Evolutionary conservation across 2,113 vertebrate genomes (phyloP).

Genomic region (Phylloscopus trochiloides): DNA sequence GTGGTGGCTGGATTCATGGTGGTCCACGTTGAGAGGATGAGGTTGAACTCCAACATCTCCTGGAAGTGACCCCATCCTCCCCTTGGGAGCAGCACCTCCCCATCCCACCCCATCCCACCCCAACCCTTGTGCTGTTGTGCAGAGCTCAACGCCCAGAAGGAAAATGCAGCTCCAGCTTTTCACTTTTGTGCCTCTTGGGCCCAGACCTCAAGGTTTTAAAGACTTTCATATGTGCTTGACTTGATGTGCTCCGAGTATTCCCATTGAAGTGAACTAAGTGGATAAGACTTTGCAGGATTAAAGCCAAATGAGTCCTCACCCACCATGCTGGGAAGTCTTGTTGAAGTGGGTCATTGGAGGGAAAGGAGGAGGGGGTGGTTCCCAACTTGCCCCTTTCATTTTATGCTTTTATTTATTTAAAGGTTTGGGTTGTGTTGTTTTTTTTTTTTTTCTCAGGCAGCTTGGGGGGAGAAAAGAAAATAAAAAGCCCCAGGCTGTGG

Average conservation of each 20-base stretch:
- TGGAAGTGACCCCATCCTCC: neutral
- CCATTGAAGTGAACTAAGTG: slow-evolving; percentile 52
- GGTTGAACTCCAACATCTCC: neutral
- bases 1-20: accelerated
- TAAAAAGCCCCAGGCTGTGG: slow-evolving; percentile 30
- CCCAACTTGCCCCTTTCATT: slow-evolving; percentile 22
- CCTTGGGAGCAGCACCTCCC: neutral
- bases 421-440: neutral
- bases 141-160: neutral
- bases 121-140: neutral
- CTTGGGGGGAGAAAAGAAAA: neutral
- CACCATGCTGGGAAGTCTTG: slow-evolving; percentile 56
- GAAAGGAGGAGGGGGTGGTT: slow-evolving; percentile 7
- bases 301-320: slow-evolving; percentile 58
- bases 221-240: slow-evolving; percentile 44
- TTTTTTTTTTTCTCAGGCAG: neutral
- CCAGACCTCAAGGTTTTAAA: slow-evolving; percentile 27
- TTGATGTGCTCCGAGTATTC: slow-evolving; percentile 21
- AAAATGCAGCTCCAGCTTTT: slow-evolving; percentile 2
- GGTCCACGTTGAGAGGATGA: neutral
- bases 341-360: slow-evolving; percentile 41
- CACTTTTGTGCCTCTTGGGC: neutral
- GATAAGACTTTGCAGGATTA: slow-evolving; percentile 52
- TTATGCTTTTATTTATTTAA: slow-evolving; percentile 40
- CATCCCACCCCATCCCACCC: neutral